Conservation (phyloP, 1,140 invertebrate genomes). For the Lepidurus apus region DNA sequence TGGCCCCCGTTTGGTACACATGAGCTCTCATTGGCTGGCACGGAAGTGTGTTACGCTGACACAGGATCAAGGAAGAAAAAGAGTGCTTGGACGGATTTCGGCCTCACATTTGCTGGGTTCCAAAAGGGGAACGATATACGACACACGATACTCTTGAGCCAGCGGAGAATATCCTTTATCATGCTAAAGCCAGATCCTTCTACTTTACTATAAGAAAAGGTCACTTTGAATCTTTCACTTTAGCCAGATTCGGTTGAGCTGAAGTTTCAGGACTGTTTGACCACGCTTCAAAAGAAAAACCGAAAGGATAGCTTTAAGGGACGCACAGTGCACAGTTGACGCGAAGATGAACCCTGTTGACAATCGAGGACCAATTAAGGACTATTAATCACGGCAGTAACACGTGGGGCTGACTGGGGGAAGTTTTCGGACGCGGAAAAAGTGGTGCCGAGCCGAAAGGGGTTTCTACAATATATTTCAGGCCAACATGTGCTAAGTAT, state of each 20-base stretch:
- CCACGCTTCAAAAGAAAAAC: background rate
- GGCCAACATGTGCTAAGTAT: constrained; percentile 6
- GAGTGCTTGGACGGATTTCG: background rate
- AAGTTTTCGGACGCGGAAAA: background rate
- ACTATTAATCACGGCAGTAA: background rate
- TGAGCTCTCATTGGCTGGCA: background rate
- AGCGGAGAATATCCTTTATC: background rate
- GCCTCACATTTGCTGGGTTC: background rate
- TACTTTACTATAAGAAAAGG: background rate
- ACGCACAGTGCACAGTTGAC: background rate
- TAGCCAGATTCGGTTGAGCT: background rate
- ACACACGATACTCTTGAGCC: background rate
- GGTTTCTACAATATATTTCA: background rate
- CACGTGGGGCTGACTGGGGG: background rate
- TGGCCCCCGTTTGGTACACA: background rate
- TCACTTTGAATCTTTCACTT: background rate
- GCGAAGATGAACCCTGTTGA: constrained; percentile 10
- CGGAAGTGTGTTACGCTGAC: background rate
- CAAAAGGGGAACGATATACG: background rate
- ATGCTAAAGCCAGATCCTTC: background rate
- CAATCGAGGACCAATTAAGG: constrained; percentile 4
- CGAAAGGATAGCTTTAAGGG: background rate
- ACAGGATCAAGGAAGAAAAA: background rate
- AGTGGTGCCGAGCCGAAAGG: background rate
- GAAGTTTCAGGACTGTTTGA: background rate